Percentiles rank a stretch among this genome's conserved stretches.
These are phyloP conservation scores for Glaucomys volans DNA, from an alignment of 2,113 vertebrate genomes.

Conservation along the genomic window DNA sequence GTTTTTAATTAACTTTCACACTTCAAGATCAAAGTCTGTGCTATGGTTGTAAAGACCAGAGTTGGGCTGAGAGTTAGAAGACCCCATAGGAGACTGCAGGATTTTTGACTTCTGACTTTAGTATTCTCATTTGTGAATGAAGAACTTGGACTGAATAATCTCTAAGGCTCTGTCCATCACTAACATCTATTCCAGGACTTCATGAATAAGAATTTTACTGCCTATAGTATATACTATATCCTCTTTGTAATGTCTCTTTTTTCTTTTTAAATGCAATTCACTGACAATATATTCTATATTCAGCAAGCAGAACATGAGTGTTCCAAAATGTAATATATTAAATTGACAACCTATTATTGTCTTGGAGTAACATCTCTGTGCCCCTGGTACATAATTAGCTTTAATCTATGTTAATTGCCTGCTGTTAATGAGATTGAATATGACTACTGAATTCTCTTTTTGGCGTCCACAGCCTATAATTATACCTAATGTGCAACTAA, in stretches of 20 bases:
- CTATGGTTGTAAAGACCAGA: neutral
- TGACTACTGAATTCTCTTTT: slow-evolving; percentile 74
- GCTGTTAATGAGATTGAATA: slow-evolving; percentile 73
- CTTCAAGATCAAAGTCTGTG: neutral
- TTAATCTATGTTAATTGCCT: slow-evolving; percentile 81
- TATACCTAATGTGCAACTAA: slow-evolving; percentile 65
- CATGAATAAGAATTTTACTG: slow-evolving; percentile 65
- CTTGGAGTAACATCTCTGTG: slow-evolving; percentile 69
- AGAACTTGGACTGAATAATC: neutral
- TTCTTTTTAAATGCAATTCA: slow-evolving; percentile 61
- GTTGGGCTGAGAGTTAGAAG: neutral
- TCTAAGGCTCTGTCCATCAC: neutral
- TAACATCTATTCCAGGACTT: neutral
- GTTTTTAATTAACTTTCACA: neutral
- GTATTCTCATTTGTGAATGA: neutral
- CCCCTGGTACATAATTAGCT: slow-evolving; percentile 72
- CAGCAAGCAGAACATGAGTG: slow-evolving; percentile 9
- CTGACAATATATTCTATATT: slow-evolving; percentile 61
- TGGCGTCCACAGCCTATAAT: slow-evolving; percentile 67
- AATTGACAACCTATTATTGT: slow-evolving; percentile 79
- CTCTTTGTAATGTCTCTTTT: slow-evolving; percentile 17
- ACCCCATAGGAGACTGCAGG: neutral
- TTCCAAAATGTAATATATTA: slow-evolving; percentile 69
- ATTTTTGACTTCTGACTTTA: neutral
- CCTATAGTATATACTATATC: slow-evolving; percentile 50